Evolutionary conservation across 2,797 vertebrate species (phyloP).

Genomic region (Pantherophis alleghaniensis): DNA sequence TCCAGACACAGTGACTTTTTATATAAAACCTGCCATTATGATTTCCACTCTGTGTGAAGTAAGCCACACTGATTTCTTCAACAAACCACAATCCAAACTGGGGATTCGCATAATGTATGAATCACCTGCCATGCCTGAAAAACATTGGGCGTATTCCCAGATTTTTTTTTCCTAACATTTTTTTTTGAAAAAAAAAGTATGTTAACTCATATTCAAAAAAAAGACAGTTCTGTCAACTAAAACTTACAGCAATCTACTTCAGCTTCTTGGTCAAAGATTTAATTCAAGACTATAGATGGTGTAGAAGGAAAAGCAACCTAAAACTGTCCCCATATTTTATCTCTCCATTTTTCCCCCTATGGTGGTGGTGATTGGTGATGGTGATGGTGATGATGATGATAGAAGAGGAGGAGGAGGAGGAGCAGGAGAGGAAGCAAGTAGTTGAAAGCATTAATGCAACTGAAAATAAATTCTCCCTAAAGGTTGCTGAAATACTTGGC

Average conservation of each 20-base stretch:
- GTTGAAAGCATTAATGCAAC: background rate
- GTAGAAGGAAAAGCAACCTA: too few species aligned
- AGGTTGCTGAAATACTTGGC: background rate
- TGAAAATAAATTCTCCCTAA: conserved; percentile 20
- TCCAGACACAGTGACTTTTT: background rate
- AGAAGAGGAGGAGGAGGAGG: background rate
- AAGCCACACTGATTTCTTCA: background rate
- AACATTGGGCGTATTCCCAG: background rate
- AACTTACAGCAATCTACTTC: background rate
- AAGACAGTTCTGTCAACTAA: background rate
- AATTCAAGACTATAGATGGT: background rate
- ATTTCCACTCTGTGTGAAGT: background rate
- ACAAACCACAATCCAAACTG: background rate
- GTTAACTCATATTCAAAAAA: background rate
- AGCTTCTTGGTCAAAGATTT: background rate
- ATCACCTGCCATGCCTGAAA: background rate
- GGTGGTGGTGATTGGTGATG: background rate
- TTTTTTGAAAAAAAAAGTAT: background rate
- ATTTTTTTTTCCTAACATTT: background rate
- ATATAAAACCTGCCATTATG: background rate
- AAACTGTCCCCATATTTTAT: background rate
- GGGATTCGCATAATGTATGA: background rate
- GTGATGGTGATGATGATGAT: background rate
- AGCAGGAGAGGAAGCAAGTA: background rate
- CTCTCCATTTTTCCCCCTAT: background rate